Conservation (phyloP, 2,888 invertebrate genomes). For the Coenonympha arcania region DNA sequence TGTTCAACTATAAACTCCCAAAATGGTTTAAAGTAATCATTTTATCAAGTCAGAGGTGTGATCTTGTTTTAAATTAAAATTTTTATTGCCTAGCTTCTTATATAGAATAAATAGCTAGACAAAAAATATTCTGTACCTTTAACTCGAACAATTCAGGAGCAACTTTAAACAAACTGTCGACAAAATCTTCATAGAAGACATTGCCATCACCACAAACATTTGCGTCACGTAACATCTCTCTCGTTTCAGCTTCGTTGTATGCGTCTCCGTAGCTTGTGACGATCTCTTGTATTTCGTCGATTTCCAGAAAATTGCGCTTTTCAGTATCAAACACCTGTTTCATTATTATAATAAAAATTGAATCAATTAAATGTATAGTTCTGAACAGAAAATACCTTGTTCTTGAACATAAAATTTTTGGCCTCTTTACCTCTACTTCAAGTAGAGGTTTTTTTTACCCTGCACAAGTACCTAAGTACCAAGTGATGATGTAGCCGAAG, state of each 20-base stretch:
- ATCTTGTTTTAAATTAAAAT: too few relatives aligned
- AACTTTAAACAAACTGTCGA: conserved; percentile 51
- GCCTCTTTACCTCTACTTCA: too few relatives aligned
- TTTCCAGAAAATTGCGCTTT: conserved; percentile 48
- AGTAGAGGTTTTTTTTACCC: too few relatives aligned
- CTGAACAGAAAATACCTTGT: neutral
- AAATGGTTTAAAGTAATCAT: too few relatives aligned
- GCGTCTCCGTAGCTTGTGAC: conserved; percentile 44
- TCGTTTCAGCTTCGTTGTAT: conserved; percentile 43
- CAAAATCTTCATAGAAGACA: conserved; percentile 51
- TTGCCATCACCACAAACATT: conserved; percentile 58
- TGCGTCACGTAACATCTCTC: conserved; percentile 56
- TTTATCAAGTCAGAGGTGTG: too few relatives aligned
- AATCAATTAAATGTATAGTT: neutral
- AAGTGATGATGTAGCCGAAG: too few relatives aligned
- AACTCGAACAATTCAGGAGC: conserved; percentile 55
- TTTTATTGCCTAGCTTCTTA: too few relatives aligned
- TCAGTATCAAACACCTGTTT: conserved; percentile 61
- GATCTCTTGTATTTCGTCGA: conserved; percentile 47
- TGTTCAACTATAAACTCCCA: too few relatives aligned
- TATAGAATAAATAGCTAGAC: neutral
- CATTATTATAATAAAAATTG: too few relatives aligned
- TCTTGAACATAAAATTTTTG: too few relatives aligned
- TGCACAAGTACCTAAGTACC: too few relatives aligned
- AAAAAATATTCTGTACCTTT: conserved; percentile 35